These are phyloP conservation scores for Thera britannica DNA, from an alignment of 2,888 invertebrate species.

Conservation along the genomic window DNA sequence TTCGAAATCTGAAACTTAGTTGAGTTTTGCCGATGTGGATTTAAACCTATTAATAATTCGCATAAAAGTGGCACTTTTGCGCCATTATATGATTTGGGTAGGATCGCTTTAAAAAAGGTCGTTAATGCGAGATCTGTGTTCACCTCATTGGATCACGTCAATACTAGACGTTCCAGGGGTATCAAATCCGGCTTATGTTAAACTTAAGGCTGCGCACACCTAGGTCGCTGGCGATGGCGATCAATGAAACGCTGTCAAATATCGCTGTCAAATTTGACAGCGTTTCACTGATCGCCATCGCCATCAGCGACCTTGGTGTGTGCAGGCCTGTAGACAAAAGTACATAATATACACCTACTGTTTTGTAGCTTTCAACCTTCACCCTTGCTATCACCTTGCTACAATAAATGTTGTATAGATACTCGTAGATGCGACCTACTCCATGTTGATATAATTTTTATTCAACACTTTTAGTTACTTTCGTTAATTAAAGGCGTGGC, in stretches of 20 bases:
- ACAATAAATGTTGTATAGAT: background rate
- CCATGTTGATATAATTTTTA: background rate
- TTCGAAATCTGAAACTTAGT: no score
- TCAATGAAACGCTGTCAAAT: no score
- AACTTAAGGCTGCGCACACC: slow-evolving; percentile 26
- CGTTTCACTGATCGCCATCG: no score
- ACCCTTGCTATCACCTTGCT: slow-evolving; percentile 6
- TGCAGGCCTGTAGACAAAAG: no score
- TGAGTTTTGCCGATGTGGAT: no score
- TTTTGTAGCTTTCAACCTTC: slow-evolving; percentile 25
- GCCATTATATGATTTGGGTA: background rate
- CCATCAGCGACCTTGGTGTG: no score
- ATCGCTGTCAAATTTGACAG: no score
- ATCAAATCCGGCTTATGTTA: slow-evolving; percentile 41
- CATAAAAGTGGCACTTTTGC: background rate
- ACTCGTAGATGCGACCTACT: background rate
- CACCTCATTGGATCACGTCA: slow-evolving; percentile 38
- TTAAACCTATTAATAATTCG: background rate
- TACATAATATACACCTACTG: slow-evolving; percentile 5
- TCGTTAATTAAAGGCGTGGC: slow-evolving; percentile 10
- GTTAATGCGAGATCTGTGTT: slow-evolving; percentile 42
- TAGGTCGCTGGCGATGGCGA: no score
- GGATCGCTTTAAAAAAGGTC: slow-evolving; percentile 31
- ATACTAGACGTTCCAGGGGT: slow-evolving; percentile 35
- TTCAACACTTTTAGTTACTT: slow-evolving; percentile 5